Evolutionary conservation across 2,113 vertebrate genomes (phyloP).

Genomic region (Misgurnus mizolepis): DNA sequence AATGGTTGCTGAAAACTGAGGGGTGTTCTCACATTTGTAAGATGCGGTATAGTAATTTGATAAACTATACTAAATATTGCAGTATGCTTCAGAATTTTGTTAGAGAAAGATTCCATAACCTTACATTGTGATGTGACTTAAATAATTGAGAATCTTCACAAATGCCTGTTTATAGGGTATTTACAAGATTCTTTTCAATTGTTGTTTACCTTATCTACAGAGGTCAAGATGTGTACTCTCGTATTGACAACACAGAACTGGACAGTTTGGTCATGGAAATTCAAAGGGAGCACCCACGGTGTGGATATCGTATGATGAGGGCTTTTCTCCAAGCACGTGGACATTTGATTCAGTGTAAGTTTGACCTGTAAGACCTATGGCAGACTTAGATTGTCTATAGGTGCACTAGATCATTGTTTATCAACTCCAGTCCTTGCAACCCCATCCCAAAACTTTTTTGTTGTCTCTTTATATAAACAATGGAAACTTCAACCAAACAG

Average conservation of each 20-base stretch:
- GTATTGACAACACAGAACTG: slow-evolving; percentile 2
- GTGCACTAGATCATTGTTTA: neutral
- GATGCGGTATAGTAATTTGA: too few relatives aligned
- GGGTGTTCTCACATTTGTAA: too few relatives aligned
- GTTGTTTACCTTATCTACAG: neutral
- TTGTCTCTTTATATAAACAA: too few relatives aligned
- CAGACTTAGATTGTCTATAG: neutral
- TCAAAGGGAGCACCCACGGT: slow-evolving; percentile 7
- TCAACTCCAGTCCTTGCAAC: too few relatives aligned
- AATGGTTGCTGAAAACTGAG: too few relatives aligned
- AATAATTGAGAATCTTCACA: neutral
- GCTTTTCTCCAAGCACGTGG: slow-evolving; percentile 23
- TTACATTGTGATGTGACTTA: neutral
- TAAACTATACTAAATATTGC: too few relatives aligned
- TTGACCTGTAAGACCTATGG: neutral
- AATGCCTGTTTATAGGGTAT: neutral
- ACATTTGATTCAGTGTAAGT: slow-evolving; percentile 24
- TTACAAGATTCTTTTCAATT: neutral
- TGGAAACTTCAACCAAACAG: too few relatives aligned
- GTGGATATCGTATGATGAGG: slow-evolving; percentile 24
- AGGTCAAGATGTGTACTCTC: neutral
- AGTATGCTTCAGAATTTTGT: too few relatives aligned
- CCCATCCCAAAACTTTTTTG: too few relatives aligned
- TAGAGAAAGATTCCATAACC: too few relatives aligned
- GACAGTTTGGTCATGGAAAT: slow-evolving; percentile 4